A percentile compares a stretch with the other conserved stretches of the same genome.
Evolutionary conservation across 2,113 vertebrate genomes (phyloP).

Genomic region (Myrmophylax atrothorax): DNA sequence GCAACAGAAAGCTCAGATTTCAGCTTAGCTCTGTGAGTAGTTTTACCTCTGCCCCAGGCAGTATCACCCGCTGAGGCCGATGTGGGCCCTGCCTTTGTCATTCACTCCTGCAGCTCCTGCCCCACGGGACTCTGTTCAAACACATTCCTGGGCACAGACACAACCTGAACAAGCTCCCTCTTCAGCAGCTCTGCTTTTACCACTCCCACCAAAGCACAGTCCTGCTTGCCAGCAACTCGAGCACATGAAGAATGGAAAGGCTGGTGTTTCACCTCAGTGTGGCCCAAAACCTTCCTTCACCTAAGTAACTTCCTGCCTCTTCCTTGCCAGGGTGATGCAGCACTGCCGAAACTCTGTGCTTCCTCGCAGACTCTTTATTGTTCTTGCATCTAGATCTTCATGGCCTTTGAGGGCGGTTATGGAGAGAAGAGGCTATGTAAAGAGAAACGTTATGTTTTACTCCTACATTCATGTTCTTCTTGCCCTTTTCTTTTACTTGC

Average conservation of each 20-base stretch:
- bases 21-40: not conserved
- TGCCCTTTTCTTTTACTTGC: not conserved
- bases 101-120: not conserved
- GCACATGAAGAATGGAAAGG: not conserved
- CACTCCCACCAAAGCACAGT: not conserved
- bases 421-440: not conserved
- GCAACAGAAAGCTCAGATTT: not conserved
- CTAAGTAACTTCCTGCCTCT: not conserved
- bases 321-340: not conserved
- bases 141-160: not conserved
- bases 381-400: not conserved
- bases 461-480: not conserved
- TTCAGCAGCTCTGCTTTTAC: not conserved
- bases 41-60: not conserved
- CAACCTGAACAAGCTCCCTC: not conserved
- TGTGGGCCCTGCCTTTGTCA: not conserved
- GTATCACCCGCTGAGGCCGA: fast-evolving
- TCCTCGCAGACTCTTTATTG: not conserved
- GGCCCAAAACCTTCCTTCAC: not conserved
- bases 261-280: not conserved
- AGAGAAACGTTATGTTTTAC: not conserved
- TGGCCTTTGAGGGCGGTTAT: not conserved
- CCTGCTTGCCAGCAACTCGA: not conserved
- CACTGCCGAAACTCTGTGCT: not conserved
- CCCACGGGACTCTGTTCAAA: not conserved